These are phyloP conservation scores for Eurytoma adleriae DNA, from an alignment of 2,888 invertebrate genomes.

Conservation along the genomic window DNA sequence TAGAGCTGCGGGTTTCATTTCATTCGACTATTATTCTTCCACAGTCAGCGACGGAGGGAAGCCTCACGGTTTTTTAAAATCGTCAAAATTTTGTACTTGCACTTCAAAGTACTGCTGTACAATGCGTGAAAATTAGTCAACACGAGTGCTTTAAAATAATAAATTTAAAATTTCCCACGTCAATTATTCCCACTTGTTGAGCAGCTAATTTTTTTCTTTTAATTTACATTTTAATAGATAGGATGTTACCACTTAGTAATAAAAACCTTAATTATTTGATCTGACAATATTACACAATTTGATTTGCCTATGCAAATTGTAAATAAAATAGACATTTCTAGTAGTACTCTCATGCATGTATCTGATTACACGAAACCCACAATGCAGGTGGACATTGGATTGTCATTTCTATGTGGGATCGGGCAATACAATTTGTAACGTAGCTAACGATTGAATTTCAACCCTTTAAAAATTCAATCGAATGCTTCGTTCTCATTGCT, in stretches of 20 bases:
- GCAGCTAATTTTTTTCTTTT: no score
- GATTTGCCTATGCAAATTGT: constrained; percentile 12
- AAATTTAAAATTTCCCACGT: no score
- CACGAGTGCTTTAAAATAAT: no score
- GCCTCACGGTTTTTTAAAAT: constrained; percentile 54
- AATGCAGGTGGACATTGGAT: not conserved
- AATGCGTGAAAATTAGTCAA: constrained; percentile 36
- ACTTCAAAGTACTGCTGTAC: constrained; percentile 54
- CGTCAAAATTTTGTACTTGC: constrained; percentile 58
- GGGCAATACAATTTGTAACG: constrained; percentile 28
- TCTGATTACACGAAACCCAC: constrained; percentile 20
- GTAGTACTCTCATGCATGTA: constrained; percentile 2
- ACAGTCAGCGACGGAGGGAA: constrained; percentile 59
- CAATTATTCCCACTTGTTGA: no score
- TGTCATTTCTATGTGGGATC: constrained; percentile 35
- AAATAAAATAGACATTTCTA: constrained; percentile 25
- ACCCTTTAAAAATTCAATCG: no score
- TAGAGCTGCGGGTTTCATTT: constrained; percentile 59
- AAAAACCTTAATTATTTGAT: not conserved
- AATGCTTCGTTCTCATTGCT: no score
- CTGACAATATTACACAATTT: no score
- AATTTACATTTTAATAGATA: no score
- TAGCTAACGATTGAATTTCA: constrained; percentile 10
- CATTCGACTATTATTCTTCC: constrained; percentile 61
- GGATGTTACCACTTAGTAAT: not conserved